phyloP scores from a whole-genome alignment of 2,797 vertebrate species.

The Bryconaethiops microstoma region DNA sequence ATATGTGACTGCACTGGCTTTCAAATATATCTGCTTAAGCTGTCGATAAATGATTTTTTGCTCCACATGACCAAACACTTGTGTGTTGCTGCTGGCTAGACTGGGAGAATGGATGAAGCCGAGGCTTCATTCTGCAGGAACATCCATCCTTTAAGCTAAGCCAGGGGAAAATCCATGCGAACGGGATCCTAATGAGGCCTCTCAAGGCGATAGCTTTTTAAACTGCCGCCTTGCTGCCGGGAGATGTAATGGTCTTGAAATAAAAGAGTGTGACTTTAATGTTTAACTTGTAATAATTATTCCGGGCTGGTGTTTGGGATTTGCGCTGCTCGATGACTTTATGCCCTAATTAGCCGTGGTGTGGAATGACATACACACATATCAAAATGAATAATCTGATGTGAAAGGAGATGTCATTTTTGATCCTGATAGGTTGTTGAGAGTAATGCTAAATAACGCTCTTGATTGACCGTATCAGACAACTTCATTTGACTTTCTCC shows the following conservation, averaged over 20 bases:
- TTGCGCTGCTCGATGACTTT: slow-evolving; percentile 14
- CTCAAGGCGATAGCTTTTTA: slow-evolving; percentile 25
- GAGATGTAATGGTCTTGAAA: slow-evolving; percentile 1
- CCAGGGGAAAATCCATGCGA: slow-evolving; percentile 26
- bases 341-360: slow-evolving; percentile 37
- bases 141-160: slow-evolving; percentile 32
- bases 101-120: slow-evolving; percentile 17
- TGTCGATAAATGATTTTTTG: neutral
- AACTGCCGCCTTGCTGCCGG: neutral
- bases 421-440: slow-evolving; percentile 19
- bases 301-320: slow-evolving; percentile 29
- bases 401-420: slow-evolving; percentile 35
- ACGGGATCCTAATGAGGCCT: slow-evolving; percentile 28
- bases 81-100: neutral
- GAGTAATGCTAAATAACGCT: slow-evolving; percentile 23
- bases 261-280: slow-evolving; percentile 29
- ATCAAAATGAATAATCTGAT: slow-evolving; percentile 23
- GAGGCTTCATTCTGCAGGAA: slow-evolving; percentile 8
- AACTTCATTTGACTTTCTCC: neutral
- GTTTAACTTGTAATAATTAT: slow-evolving; percentile 35
- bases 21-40: slow-evolving; percentile 5
- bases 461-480: neutral
- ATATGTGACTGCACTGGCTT: neutral
- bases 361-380: neutral
- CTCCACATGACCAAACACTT: neutral